These are phyloP conservation scores for Hylaeus anthracinus DNA, from an alignment of 1,140 invertebrate species.

Conservation along the genomic window DNA sequence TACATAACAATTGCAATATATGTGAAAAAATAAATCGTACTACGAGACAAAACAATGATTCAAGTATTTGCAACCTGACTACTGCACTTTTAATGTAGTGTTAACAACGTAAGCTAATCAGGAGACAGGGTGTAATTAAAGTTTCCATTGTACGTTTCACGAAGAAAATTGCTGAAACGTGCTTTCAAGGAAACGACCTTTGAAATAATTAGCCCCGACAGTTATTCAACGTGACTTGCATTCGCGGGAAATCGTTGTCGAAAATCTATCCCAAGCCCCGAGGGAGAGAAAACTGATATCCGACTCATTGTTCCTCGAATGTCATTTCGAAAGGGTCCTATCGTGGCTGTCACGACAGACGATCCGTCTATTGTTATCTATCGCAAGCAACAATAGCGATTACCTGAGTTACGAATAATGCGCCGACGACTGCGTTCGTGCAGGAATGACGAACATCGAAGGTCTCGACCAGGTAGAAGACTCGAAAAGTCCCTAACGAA, in stretches of 20 bases:
- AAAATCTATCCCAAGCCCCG: neutral
- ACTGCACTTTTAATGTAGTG: neutral
- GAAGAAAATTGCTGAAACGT: neutral
- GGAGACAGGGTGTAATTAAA: too few relatives aligned
- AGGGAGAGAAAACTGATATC: neutral
- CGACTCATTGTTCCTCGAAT: slow-evolving; percentile 4
- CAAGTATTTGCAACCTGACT: too few relatives aligned
- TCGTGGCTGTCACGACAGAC: neutral
- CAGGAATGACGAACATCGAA: neutral
- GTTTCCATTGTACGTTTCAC: neutral
- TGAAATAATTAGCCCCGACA: neutral
- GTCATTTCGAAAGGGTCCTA: neutral
- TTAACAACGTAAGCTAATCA: too few relatives aligned
- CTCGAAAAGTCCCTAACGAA: too few relatives aligned
- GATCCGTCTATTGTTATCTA: slow-evolving; percentile 5
- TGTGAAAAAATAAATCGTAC: too few relatives aligned
- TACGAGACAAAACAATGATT: too few relatives aligned
- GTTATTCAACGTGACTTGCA: neutral
- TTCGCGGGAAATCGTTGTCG: neutral
- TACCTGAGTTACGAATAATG: neutral
- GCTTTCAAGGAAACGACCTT: neutral
- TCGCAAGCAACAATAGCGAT: slow-evolving; percentile 27
- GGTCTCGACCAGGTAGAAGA: neutral
- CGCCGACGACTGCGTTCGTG: neutral
- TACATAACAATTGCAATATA: too few relatives aligned